These are phyloP conservation scores for Drosophila yooni DNA, from an alignment of 2,888 invertebrate species.

Conservation along the genomic window DNA sequence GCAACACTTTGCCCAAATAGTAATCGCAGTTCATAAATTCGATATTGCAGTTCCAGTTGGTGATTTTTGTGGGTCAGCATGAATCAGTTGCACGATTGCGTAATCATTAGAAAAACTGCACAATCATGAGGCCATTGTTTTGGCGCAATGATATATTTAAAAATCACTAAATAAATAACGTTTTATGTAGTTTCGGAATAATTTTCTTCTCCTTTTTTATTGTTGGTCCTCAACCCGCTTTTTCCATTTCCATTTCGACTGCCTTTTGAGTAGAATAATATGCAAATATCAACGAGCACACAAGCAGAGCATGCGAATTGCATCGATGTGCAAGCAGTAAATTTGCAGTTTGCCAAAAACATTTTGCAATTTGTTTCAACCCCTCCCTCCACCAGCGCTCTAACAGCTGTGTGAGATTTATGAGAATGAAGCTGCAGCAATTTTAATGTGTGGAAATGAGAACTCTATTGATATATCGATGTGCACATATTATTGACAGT, in stretches of 20 bases:
- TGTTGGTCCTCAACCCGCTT: neutral
- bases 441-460: slow-evolving; percentile 78
- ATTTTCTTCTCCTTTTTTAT: slow-evolving; percentile 17
- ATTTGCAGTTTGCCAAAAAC: slow-evolving; percentile 78
- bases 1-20: slow-evolving; percentile 57
- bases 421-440: slow-evolving; percentile 52
- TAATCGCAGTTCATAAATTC: slow-evolving; percentile 66
- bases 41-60: slow-evolving; percentile 29
- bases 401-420: slow-evolving; percentile 52
- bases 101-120: slow-evolving; percentile 60
- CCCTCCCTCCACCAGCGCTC: neutral
- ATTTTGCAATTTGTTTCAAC: slow-evolving; percentile 67
- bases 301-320: slow-evolving; percentile 28
- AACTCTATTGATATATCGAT: slow-evolving; percentile 70
- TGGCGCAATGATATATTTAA: slow-evolving; percentile 25
- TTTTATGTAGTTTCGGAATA: slow-evolving; percentile 52
- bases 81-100: slow-evolving; percentile 63
- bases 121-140: slow-evolving; percentile 48
- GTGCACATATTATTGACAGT: slow-evolving; percentile 69
- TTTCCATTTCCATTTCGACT: slow-evolving; percentile 70
- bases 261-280: slow-evolving; percentile 78
- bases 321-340: slow-evolving; percentile 62
- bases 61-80: slow-evolving; percentile 67
- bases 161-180: slow-evolving; percentile 67
- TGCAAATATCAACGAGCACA: slow-evolving; percentile 63